phyloP scores from a whole-genome alignment of 2,888 invertebrate genomes.

The Drosophila rellima region DNA sequence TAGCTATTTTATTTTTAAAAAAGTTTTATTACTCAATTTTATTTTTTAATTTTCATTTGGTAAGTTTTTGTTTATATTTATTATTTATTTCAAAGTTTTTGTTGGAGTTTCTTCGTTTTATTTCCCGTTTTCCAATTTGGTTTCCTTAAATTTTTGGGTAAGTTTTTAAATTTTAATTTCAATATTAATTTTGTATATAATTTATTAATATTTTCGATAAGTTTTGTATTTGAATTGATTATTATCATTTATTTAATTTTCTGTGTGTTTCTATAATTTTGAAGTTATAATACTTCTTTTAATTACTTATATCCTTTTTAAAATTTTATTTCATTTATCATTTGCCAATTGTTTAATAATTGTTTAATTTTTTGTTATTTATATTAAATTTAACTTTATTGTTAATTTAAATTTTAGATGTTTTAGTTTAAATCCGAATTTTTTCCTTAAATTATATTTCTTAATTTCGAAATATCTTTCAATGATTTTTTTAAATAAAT shows the following conservation, averaged over 20 bases:
- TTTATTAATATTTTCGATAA: not conserved
- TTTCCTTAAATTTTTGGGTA: slow-evolving; percentile 34
- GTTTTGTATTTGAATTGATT: not conserved
- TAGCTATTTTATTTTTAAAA: slow-evolving; percentile 5
- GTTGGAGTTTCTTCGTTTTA: not conserved
- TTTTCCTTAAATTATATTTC: too few relatives aligned
- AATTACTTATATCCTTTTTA: too few relatives aligned
- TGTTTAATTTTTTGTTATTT: too few relatives aligned
- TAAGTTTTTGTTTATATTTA: slow-evolving; percentile 31
- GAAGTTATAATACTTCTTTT: too few relatives aligned
- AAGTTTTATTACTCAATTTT: slow-evolving; percentile 17
- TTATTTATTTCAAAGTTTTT: slow-evolving; percentile 6
- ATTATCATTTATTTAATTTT: not conserved
- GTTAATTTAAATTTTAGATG: too few relatives aligned
- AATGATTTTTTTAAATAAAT: too few relatives aligned
- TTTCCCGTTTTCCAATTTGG: slow-evolving; percentile 12
- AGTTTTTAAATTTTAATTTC: slow-evolving; percentile 24
- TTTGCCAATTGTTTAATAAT: too few relatives aligned
- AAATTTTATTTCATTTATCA: too few relatives aligned
- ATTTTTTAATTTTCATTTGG: slow-evolving; percentile 29
- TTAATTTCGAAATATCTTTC: too few relatives aligned
- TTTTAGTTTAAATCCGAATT: too few relatives aligned
- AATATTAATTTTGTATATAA: not conserved
- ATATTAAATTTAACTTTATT: too few relatives aligned
- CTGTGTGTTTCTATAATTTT: too few relatives aligned